Base-by-base conservation (phyloP, 2,888 invertebrate genomes). In the Polymixis flavicincta region DNA sequence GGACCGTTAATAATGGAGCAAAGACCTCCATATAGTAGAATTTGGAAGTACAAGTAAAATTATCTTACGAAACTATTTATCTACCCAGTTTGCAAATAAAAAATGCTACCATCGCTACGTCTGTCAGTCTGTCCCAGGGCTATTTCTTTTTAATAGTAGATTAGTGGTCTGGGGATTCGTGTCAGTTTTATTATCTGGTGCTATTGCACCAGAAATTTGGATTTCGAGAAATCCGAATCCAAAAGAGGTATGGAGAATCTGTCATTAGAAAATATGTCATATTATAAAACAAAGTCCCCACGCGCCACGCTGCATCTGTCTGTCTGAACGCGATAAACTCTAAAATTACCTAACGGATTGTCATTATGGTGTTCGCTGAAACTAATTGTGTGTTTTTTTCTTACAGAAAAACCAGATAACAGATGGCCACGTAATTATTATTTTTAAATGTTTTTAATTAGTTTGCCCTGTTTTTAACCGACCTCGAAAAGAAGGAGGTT, bases 401-500 rank as follows among this genome's bases (percentile, higher is more conserved):
- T 66, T 66, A n/a, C 66, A 66, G 66, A n/a, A n/a, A 3, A 3
- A n/a, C 11, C 17, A 14, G 66, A 66, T 54, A n/a, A 1, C 1
- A 54, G 17, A 32, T 66, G 28, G 22, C 52, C 66, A 66, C 66
- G 66, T 66, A 66, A 66, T 66, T 50, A 65, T 65, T 32, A 3
- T n/a, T 50, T 50, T 50, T 32, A 1, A 37, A 37, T 5, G 37
- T 3, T 37, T 37, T 37, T 6, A 37, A 5, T 37, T 37, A 0
- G 32, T 6, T 37, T 37, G 37, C 37, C 37, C 37, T 37, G 0
- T 37, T 37, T 37, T n/a, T n/a, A n/a, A n/a, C n/a, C n/a, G n/a
- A n/a, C n/a, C n/a, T n/a, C n/a, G n/a, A n/a, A n/a, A n/a, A n/a
- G n/a, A n/a, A n/a, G n/a, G n/a, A n/a, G n/a, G n/a, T n/a, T n/a